phyloP scores from a whole-genome alignment of 2,888 invertebrate species.

The Mallateleia sp. region DNA sequence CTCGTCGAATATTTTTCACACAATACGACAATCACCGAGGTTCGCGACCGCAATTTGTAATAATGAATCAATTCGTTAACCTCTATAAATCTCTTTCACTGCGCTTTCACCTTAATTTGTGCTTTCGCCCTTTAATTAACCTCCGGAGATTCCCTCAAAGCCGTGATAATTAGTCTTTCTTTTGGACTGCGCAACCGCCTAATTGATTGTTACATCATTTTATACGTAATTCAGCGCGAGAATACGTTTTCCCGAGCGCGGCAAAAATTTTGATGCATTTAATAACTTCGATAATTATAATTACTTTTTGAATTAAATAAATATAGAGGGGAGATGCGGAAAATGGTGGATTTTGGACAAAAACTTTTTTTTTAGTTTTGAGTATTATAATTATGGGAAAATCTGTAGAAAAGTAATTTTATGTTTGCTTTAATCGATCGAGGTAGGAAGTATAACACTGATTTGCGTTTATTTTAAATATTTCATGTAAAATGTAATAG shows the following conservation, averaged over 20 bases:
- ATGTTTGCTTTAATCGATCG: too few species aligned
- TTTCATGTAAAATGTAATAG: too few species aligned
- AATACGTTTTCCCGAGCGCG: not conserved
- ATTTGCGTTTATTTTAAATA: too few species aligned
- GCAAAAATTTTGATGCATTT: too few species aligned
- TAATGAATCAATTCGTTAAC: constrained; percentile 71
- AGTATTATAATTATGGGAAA: too few species aligned
- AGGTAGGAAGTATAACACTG: too few species aligned
- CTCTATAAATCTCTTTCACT: constrained; percentile 57
- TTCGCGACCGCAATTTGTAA: constrained; percentile 51
- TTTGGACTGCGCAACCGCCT: constrained; percentile 27
- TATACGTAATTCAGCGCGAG: constrained; percentile 17
- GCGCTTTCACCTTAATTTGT: constrained; percentile 61
- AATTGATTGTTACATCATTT: constrained; percentile 69
- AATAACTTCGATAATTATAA: too few species aligned
- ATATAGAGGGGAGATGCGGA: too few species aligned
- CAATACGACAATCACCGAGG: constrained; percentile 46
- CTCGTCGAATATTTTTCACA: not conserved
- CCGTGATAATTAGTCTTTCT: constrained; percentile 67
- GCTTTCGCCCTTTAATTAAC: constrained; percentile 70
- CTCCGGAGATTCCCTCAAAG: constrained; percentile 55
- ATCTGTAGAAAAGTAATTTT: too few species aligned
- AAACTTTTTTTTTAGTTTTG: too few species aligned
- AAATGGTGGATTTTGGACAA: too few species aligned
- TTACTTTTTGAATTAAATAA: too few species aligned